Percentiles rank a stretch among this genome's conserved stretches.
Conservation (phyloP, 2,888 invertebrate genomes). For the Petrolisthes manimaculis region DNA sequence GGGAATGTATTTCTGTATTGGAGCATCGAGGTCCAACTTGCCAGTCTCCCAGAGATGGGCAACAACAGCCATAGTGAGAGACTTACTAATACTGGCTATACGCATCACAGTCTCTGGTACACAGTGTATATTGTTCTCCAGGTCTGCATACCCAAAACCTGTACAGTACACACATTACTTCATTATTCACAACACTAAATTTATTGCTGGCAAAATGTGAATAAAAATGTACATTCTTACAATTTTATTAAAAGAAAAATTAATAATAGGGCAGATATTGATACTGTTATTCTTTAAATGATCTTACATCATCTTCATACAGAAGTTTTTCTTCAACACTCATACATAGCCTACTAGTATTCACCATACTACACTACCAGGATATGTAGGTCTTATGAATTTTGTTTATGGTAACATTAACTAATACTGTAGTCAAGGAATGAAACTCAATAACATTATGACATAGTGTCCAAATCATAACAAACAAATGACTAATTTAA, state of each 20-base stretch:
- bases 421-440: too few relatives aligned
- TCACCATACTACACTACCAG: too few relatives aligned
- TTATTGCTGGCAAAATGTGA: too few relatives aligned
- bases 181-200: too few relatives aligned
- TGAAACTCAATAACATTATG: too few relatives aligned
- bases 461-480: too few relatives aligned
- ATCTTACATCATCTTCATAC: not conserved
- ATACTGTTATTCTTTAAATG: not conserved
- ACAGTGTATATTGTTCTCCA: conserved; percentile 73
- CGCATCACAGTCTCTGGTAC: conserved; percentile 72
- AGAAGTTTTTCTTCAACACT: too few relatives aligned
- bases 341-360: too few relatives aligned
- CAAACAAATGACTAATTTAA: too few relatives aligned
- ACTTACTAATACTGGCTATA: conserved; percentile 76
- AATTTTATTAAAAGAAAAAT: not conserved
- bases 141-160: conserved; percentile 74
- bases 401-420: too few relatives aligned
- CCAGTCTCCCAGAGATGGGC: conserved; percentile 73
- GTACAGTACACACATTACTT: not conserved
- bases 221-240: not conserved
- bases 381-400: too few relatives aligned
- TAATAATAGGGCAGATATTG: not conserved
- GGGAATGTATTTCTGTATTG: conserved; percentile 73
- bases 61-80: conserved; percentile 73
- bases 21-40: conserved; percentile 73